These are phyloP conservation scores for Lampris incognitus DNA, from an alignment of 2,113 vertebrate genomes.

Conservation along the genomic window DNA sequence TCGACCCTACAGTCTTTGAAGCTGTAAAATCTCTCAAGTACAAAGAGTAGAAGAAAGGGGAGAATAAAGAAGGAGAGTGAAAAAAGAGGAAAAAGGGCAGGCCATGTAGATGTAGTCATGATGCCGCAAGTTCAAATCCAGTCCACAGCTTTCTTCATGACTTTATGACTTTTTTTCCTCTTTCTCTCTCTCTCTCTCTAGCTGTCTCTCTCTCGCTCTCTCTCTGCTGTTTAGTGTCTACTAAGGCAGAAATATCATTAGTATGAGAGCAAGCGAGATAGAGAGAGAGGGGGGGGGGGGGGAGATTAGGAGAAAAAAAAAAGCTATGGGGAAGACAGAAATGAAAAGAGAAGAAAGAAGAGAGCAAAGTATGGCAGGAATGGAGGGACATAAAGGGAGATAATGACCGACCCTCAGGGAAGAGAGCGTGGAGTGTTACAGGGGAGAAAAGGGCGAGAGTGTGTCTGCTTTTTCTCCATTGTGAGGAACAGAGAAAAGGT, in stretches of 20 bases:
- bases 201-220: background rate
- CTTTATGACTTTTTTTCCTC: no score
- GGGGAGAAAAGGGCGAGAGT: constrained; percentile 8
- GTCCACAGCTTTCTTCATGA: background rate
- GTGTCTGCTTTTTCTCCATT: no score
- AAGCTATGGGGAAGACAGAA: constrained; percentile 31
- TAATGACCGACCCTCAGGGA: constrained; percentile 39
- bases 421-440: background rate
- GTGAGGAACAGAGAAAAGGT: no score
- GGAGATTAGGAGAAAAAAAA: constrained; percentile 25
- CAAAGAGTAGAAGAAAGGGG: background rate
- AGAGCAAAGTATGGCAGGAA: background rate
- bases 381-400: constrained; percentile 33
- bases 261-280: constrained; percentile 1
- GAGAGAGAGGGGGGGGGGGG: constrained; percentile 15
- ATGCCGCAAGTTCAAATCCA: background rate
- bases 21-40: no score
- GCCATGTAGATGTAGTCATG: background rate
- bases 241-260: constrained; percentile 22
- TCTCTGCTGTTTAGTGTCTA: background rate
- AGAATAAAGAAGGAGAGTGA: background rate
- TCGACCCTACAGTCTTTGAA: no score
- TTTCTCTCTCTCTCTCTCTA: background rate
- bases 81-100: constrained; percentile 1
- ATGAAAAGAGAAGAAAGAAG: constrained; percentile 26